These are phyloP conservation scores for Elysia crispata DNA, from an alignment of 2,888 invertebrate species.

Conservation along the genomic window DNA sequence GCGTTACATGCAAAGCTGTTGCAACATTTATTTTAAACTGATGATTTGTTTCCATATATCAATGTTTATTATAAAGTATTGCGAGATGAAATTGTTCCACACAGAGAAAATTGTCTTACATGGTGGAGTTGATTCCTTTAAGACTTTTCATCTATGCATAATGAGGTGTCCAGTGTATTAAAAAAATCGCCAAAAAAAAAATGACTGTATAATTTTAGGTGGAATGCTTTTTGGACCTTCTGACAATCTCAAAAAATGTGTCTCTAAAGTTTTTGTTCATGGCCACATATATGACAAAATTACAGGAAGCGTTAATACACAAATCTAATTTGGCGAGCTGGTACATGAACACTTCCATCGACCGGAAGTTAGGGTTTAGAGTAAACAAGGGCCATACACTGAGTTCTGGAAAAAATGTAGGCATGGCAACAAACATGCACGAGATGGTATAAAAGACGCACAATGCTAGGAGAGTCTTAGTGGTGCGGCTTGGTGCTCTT, in stretches of 20 bases:
- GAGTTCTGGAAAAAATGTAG: slow-evolving; percentile 30
- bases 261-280: slow-evolving; percentile 25
- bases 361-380: slow-evolving; percentile 29
- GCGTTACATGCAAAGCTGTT: too few relatives aligned
- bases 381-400: slow-evolving; percentile 32
- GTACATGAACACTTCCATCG: slow-evolving; percentile 25
- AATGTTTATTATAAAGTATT: too few relatives aligned
- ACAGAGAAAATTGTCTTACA: too few relatives aligned
- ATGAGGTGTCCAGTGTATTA: too few relatives aligned
- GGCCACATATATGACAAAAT: slow-evolving; percentile 20
- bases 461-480: slow-evolving; percentile 36
- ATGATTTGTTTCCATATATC: too few relatives aligned
- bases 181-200: too few relatives aligned
- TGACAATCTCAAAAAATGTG: not conserved
- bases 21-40: too few relatives aligned
- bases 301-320: slow-evolving; percentile 27
- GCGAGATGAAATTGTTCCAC: too few relatives aligned
- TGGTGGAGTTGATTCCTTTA: too few relatives aligned
- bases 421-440: slow-evolving; percentile 30
- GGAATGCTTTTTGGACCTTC: too few relatives aligned
- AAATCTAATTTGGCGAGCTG: slow-evolving; percentile 24
- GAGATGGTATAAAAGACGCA: slow-evolving; percentile 36
- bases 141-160: too few relatives aligned
- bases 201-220: too few relatives aligned
- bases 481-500: slow-evolving; percentile 17